Evolutionary conservation across 2,113 vertebrate species (phyloP), one percentile per base, ranked within the genome.

Genomic region (Chloropsis hardwickii): DNA sequence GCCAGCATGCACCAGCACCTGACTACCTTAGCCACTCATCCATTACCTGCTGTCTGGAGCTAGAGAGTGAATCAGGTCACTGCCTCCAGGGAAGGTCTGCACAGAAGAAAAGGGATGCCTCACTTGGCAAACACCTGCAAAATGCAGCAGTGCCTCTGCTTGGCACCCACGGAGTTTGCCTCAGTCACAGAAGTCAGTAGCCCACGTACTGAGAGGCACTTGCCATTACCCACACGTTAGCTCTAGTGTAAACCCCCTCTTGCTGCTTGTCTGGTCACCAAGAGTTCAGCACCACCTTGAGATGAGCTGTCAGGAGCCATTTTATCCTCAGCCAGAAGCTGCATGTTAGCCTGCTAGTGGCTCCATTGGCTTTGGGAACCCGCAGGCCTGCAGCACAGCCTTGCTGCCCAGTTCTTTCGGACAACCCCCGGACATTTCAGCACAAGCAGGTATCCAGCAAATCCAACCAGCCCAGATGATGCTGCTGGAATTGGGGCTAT

Each of bases 401-500:
- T 61, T 28, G 45, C 66, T 81, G 51, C 54, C 69, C n/a, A 5
- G 35, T n/a, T 81, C 29, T 39, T 81, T 56, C 48, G 29, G 27
- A 27, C 0, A 11, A 17, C 13, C 18, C 15, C 31, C 25, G 29
- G 45, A 21, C 25, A 23, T 23, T 87, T 79, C 70, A 42, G 62
- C 60, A 40, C 45, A 54, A 79, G 65, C 62, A 53, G 40, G 17
- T 58, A 42, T 51, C 89, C 81, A 79, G 45, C 9, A 85, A 71
- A 85, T 82, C 84, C 84, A 82, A 4, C 21, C 42, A 53, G 72
- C 27, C 42, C 5, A 6, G 33, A 47, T 10, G 5, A 27, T 65
- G 44, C 47, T 90, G 60, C 77, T 97, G 91, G 94, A 94, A 96
- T 76, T 66, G 22, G 56, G 56, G 84, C 76, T 64, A 51, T 77